Evolutionary conservation across 2,797 vertebrate species (phyloP).

Genomic region (Cuculus canorus): DNA sequence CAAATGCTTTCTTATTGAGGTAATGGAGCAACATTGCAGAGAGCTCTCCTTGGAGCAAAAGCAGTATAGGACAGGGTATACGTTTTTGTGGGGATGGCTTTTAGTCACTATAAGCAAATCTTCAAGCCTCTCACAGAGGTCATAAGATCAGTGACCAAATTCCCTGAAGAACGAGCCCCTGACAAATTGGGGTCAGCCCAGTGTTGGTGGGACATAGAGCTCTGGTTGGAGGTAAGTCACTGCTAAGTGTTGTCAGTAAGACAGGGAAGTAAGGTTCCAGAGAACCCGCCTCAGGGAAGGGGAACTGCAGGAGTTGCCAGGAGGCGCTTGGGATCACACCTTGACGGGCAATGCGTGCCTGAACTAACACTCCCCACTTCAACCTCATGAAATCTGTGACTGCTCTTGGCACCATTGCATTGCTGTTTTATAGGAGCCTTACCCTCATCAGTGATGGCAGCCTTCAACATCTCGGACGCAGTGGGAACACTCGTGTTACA

Average conservation of each 20-base stretch:
- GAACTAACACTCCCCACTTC: neutral
- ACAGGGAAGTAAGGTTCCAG: neutral
- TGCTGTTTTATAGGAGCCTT: neutral
- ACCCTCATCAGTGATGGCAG: too few relatives aligned
- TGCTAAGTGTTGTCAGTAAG: neutral
- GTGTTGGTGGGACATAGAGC: neutral
- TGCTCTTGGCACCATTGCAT: neutral
- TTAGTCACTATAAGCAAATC: neutral
- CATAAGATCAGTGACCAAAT: neutral
- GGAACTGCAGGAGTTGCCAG: neutral
- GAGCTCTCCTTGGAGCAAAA: neutral
- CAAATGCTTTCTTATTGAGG: neutral
- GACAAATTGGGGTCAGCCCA: neutral
- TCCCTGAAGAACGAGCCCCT: accelerated
- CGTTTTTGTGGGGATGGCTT: neutral
- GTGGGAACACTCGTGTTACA: neutral
- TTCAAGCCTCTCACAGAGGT: accelerated
- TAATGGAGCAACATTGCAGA: neutral
- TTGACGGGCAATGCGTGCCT: neutral
- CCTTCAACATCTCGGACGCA: neutral
- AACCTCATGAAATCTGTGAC: neutral
- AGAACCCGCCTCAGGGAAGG: too few relatives aligned
- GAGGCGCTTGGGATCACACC: neutral
- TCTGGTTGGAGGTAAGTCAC: neutral
- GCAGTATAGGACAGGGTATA: neutral